Conservation (phyloP, 2,113 vertebrate genomes). For the Ifrita kowaldi region DNA sequence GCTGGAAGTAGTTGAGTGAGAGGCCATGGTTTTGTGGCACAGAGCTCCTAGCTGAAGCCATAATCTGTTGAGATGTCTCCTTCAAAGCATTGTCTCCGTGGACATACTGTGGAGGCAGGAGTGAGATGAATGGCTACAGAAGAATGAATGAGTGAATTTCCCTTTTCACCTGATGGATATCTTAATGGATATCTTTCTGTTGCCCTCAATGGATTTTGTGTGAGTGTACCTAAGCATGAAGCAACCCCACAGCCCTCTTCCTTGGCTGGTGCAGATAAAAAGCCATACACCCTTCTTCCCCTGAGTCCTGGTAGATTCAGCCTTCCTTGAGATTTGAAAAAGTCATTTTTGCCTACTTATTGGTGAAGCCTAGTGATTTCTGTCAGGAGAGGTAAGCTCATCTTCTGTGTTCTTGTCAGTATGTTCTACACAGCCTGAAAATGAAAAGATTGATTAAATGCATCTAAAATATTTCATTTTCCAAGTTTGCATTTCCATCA, state of each 20-base stretch:
- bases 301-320: neutral
- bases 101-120: neutral
- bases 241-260: neutral
- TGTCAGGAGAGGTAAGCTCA: neutral
- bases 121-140: rapidly evolving
- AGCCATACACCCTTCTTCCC: neutral
- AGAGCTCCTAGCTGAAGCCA: neutral
- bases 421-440: neutral
- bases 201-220: neutral
- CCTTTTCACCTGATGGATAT: neutral
- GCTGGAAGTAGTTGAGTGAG: neutral
- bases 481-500: neutral
- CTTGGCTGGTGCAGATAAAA: neutral
- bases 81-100: neutral
- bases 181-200: neutral
- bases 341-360: neutral
- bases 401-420: neutral
- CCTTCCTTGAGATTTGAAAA: neutral
- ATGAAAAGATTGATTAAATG: neutral
- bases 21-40: neutral
- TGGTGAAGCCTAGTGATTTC: neutral
- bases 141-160: neutral
- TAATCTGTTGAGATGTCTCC: neutral
- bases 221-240: neutral
- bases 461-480: neutral